Evolutionary conservation across 1,140 invertebrate species (phyloP).

Genomic region (Caenorhabditis briggsae): DNA sequence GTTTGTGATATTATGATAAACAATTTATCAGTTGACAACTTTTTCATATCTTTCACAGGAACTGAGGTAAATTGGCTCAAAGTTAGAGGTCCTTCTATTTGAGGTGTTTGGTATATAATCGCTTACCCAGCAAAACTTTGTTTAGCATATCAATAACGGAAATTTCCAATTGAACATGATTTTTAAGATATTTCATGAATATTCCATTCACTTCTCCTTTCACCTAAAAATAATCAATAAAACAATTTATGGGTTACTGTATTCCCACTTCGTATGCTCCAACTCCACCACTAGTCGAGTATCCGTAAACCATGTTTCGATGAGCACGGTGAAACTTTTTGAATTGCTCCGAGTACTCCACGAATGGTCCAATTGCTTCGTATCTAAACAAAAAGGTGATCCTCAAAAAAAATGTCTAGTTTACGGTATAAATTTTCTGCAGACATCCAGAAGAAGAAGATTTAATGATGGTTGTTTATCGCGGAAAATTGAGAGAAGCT

Average conservation of each 20-base stretch:
- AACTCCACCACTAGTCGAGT: conserved; percentile 74
- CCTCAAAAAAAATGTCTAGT: neutral
- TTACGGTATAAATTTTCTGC: conserved; percentile 78
- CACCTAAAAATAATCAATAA: conserved; percentile 23
- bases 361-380: conserved; percentile 71
- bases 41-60: too few species aligned
- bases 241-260: neutral
- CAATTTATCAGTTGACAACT: too few species aligned
- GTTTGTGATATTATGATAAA: too few species aligned
- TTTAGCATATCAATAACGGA: conserved; percentile 75
- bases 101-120: too few species aligned
- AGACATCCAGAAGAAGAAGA: conserved; percentile 80
- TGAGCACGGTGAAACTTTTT: conserved; percentile 71
- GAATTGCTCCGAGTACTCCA: conserved; percentile 72
- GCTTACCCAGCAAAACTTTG: conserved; percentile 72
- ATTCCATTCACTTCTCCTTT: conserved; percentile 76
- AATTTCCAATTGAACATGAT: conserved; percentile 69
- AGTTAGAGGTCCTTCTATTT: too few species aligned
- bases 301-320: conserved; percentile 77
- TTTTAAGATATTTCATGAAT: conserved; percentile 78
- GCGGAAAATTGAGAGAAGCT: conserved; percentile 76
- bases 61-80: too few species aligned
- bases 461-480: conserved; percentile 78
- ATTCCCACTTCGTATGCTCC: conserved; percentile 78
- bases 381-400: conserved; percentile 64